phyloP scores from a whole-genome alignment of 2,888 invertebrate genomes.

The Antitype chi region DNA sequence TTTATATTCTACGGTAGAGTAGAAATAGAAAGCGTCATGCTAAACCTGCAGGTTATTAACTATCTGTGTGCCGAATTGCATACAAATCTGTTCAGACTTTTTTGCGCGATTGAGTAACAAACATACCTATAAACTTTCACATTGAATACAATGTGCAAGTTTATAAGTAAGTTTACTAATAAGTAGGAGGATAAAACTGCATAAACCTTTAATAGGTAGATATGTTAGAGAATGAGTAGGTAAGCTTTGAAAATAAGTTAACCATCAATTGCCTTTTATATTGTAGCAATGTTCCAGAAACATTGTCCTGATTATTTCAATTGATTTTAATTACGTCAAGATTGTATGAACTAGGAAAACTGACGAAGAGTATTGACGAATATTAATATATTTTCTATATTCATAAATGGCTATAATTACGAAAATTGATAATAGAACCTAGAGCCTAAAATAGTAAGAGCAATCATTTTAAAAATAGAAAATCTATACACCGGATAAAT shows the following conservation, averaged over 20 bases:
- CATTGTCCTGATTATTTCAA: constrained; percentile 10
- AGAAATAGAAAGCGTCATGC: too few relatives aligned
- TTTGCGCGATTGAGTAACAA: not conserved
- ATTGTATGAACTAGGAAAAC: constrained; percentile 1
- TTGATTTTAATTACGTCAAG: constrained; percentile 39
- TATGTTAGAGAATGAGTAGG: too few relatives aligned
- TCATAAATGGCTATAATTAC: not conserved
- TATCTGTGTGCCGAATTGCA: not conserved
- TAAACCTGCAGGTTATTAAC: too few relatives aligned
- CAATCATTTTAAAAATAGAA: constrained; percentile 9
- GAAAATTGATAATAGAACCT: not conserved
- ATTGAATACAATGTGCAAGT: too few relatives aligned
- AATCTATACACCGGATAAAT: constrained; percentile 14
- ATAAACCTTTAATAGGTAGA: not conserved
- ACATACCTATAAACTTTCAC: not conserved
- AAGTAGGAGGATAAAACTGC: not conserved
- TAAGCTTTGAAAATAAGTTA: not conserved
- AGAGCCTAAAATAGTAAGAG: not conserved
- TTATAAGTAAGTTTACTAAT: too few relatives aligned
- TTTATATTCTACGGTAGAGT: too few relatives aligned
- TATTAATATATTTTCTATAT: not conserved
- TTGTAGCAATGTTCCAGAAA: not conserved
- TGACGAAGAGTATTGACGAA: not conserved
- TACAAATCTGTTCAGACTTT: not conserved
- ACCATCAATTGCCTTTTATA: not conserved